Base-by-base conservation (phyloP, 2,113 vertebrate genomes). In the Petromus typicus region DNA sequence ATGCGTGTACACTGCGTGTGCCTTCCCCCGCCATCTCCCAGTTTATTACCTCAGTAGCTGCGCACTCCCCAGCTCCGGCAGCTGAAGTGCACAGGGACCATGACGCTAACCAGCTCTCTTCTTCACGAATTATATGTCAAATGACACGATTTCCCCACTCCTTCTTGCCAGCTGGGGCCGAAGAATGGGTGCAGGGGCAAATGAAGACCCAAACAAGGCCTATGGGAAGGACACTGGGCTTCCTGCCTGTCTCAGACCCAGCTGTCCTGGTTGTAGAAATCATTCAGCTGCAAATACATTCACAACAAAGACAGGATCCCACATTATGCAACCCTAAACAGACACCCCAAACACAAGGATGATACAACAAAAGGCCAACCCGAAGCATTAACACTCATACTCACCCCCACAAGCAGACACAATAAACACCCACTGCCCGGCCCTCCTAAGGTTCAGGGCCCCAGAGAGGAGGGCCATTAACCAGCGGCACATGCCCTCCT, bases 41-140 rank as follows among this genome's bases (percentile, higher is more conserved):
- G 76, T 92, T 97, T 97, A 94, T 97, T 93, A 92, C 93, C 80
- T 93, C 95, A 97, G 96, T 96, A 96, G 96, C 85, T 75, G 71
- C 80, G 93, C 86, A 59, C 69, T 57, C 82, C 92, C 69, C 5
- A 34, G 84, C 81, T 54, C 95, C 75, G 84, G 64, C 51, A 96
- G 90, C 75, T 86, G 96, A 94, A 97, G 95, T 98, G 96, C 27
- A 92, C 76, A 59, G 5, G 64, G 27, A 80, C 90, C 80, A 66
- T 43, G 57, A 95, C 0, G 6, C 59, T n/a, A 75, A 90, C 78
- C 54, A 84, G 89, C 86, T 93, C 88, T 97, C 87, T 93, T 89
- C 71, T 66, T 64, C 48, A 80, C 37, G 89, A 97, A 51, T 91
- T 85, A 16, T 75, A 95, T 94, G 91, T 94, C 94, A 97, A 67